These are phyloP conservation scores for Centrocercus urophasianus DNA, from an alignment of 2,113 vertebrate genomes.

Conservation along the genomic window DNA sequence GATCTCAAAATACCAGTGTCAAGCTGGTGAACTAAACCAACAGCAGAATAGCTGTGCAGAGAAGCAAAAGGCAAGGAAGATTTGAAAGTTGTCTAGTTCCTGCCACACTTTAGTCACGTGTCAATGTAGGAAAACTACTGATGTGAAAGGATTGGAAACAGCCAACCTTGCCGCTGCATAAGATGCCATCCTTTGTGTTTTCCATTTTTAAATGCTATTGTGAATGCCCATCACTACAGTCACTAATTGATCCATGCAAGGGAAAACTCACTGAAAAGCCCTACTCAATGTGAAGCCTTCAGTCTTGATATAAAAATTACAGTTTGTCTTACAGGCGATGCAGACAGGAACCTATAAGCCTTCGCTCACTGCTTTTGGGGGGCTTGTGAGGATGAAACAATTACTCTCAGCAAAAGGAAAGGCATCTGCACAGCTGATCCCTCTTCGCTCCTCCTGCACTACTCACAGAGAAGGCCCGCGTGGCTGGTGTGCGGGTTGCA, in stretches of 20 bases:
- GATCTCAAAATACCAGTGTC: background rate
- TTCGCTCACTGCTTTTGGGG: background rate
- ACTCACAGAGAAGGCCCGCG: background rate
- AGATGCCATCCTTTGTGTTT: background rate
- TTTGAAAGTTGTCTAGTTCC: background rate
- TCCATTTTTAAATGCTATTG: background rate
- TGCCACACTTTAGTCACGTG: rapidly evolving
- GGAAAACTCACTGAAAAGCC: no score
- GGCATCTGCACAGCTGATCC: background rate
- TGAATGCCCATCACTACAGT: background rate
- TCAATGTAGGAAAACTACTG: background rate
- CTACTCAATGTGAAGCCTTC: background rate
- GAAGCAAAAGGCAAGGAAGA: background rate
- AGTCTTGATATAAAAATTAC: rapidly evolving
- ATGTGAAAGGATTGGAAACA: background rate
- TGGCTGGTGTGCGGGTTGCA: background rate
- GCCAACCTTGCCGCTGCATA: background rate
- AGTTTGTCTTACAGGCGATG: background rate
- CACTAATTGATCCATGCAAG: rapidly evolving
- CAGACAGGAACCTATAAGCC: background rate
- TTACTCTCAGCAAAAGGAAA: background rate
- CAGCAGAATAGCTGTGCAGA: background rate
- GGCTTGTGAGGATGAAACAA: background rate
- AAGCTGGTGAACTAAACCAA: background rate
- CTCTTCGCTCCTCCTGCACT: background rate